Evolutionary conservation across 2,113 vertebrate genomes (phyloP), one percentile per base, ranked within the genome.

Genomic region (Pluvianellus socialis): DNA sequence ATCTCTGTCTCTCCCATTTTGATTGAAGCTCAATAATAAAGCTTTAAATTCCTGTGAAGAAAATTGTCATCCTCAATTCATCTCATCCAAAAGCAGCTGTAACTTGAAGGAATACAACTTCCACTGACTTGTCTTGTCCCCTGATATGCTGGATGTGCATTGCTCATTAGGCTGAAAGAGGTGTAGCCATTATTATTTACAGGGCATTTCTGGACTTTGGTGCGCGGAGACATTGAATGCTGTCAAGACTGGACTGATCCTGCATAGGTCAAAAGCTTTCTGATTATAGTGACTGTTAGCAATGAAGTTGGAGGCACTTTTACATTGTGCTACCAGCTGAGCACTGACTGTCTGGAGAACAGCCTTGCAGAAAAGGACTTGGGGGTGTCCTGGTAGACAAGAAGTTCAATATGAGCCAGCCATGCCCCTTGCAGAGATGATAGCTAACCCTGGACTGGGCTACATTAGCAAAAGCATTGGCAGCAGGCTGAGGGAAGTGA

Each of bases 391-490:
- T 67, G 16, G 5, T 27, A 38, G n/a, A 40, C 9, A 6, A 7
- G 5, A 42, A 59, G 10, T 5, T 68, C 24, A 76, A 32, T 1
- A 4, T 5, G 14, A 76, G 14, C 20, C 81, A 55, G 23, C 5
- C 59, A 14, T 23, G 7, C 4, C 17, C n/a, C 22, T 84, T 47
- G 15, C 2, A 3, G 19, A 73, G 21, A 12, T 42, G 28, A 23
- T 55, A 24, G 16, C 17, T 52, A 27, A n/a, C 26, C 16, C 9
- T 28, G 35, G 17, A 28, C 8, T 33, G 40, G 33, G 20, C 5
- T 8, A 12, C 10, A 9, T 21, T 10, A 70, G 3, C 10, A 70
- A 70, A 2, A 7, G 1, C 27, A 12, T 10, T 2, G 1, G 12
- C 8, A 27, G 14, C 12, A 79, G 38, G 6, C 7, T 65, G 49